Base-by-base conservation (phyloP, 2,888 invertebrate genomes). In the Platyscelio sp. region DNA sequence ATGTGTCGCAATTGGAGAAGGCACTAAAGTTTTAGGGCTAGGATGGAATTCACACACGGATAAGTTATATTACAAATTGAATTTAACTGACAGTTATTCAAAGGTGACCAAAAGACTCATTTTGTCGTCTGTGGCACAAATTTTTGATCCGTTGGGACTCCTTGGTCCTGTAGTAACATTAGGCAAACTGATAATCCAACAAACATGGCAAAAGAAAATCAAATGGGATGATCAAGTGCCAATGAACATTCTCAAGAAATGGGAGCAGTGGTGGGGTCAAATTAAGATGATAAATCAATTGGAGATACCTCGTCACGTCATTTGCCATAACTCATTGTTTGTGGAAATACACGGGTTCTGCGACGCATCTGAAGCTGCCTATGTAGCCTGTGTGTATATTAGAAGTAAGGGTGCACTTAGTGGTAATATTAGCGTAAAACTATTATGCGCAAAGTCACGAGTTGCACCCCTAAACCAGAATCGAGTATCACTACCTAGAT, bases 41-140 rank as follows among this genome's bases (percentile, higher is more conserved):
- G 18, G 54, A 7, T 87, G 87, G 85, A 81, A 81, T 20, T 63
- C 82, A 2, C n/a, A 68, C 2, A 5, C 38, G 1, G 87, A 87
- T 61, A n/a, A 20, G 3, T 60, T 87, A 3, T 27, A 26, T 56
- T 85, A 65, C 22, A 18, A 15, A 15, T 60, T 81, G 3, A 33
- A 67, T 1, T 43, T 67, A 54, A 15, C 20, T 65, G 9, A 38
- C 24, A 15, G 9, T 0, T 15, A 24, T 6, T 1, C 15, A 15
- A 51, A 20, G 18, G 40, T 65, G 3, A 76, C 76, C 1, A 67
- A 76, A 43, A 46, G 76, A n/a, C n/a, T 7, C 5, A 76, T 76
- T 33, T 46, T 76, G 24, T 76, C 76, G 15, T 38, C 18, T 5
- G 33, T 76, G 15, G 56, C 76, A 0, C 54, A 76, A 67, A 76